phyloP scores from a whole-genome alignment of 2,113 vertebrate species.

The Pungitius pungitius region DNA sequence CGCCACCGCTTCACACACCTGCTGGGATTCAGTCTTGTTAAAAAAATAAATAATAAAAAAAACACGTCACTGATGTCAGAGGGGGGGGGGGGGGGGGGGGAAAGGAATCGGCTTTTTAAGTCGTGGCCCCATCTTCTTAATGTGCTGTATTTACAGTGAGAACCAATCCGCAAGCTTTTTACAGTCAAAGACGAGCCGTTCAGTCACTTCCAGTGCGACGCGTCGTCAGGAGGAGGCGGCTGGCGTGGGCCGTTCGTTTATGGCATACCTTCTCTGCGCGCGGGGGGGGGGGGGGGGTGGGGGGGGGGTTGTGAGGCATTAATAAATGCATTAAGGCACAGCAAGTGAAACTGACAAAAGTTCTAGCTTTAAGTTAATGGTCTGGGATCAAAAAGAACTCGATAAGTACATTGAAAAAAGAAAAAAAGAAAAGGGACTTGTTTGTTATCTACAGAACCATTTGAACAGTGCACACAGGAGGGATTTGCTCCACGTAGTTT shows the following conservation, averaged over 20 bases:
- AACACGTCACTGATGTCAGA: slow-evolving; percentile 8
- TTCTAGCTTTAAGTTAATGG: slow-evolving; percentile 53
- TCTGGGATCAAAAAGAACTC: slow-evolving; percentile 35
- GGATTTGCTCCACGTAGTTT: slow-evolving; percentile 46
- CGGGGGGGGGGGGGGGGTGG: slow-evolving; percentile 56
- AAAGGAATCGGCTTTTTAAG: slow-evolving; percentile 26
- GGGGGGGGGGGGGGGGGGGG: no score
- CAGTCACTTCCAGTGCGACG: neutral
- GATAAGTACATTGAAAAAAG: neutral
- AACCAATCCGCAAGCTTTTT: slow-evolving; percentile 43
- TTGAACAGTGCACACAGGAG: slow-evolving; percentile 52
- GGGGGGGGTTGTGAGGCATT: slow-evolving; percentile 73
- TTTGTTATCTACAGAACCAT: slow-evolving; percentile 52
- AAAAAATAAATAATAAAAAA: neutral
- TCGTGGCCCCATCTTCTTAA: slow-evolving; percentile 35
- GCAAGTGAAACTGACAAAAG: slow-evolving; percentile 74
- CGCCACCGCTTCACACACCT: slow-evolving; percentile 20
- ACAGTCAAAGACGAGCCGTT: slow-evolving; percentile 18
- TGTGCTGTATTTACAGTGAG: slow-evolving; percentile 66
- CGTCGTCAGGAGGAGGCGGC: slow-evolving; percentile 24
- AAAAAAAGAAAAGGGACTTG: slow-evolving; percentile 12
- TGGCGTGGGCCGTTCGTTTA: slow-evolving; percentile 35
- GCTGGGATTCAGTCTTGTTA: slow-evolving; percentile 18
- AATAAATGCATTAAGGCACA: slow-evolving; percentile 83
- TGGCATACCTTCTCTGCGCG: slow-evolving; percentile 53